Evolutionary conservation across 2,113 vertebrate genomes (phyloP).

Genomic region (Mirounga angustirostris): DNA sequence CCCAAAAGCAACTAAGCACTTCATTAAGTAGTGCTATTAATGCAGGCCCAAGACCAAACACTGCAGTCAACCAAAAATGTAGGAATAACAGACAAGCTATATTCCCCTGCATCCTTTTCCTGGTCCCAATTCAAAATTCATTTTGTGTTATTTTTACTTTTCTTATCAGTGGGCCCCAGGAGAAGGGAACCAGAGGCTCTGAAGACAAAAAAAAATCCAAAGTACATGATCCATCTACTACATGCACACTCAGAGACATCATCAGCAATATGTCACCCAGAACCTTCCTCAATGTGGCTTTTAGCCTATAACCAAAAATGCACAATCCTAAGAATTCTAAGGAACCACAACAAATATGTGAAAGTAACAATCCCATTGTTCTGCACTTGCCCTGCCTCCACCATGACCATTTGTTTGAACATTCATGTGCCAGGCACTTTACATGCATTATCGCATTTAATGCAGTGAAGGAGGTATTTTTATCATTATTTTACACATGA

Average conservation of each 20-base stretch:
- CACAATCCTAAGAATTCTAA: slow-evolving; percentile 38
- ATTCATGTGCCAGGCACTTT: not conserved
- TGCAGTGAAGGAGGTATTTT: not conserved
- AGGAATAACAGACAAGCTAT: not conserved
- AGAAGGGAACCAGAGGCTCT: not conserved
- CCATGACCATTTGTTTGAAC: not conserved
- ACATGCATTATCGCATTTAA: not conserved
- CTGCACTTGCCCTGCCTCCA: not conserved
- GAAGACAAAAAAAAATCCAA: not conserved
- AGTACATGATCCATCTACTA: not conserved
- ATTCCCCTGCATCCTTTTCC: not conserved
- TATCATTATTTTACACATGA: not conserved
- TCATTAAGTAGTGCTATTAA: not conserved
- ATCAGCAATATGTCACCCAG: not conserved
- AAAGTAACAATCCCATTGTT: not conserved
- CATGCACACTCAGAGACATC: not conserved
- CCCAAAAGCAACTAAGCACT: not conserved
- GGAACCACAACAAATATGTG: not conserved
- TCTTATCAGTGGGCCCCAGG: not conserved
- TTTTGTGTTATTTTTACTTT: slow-evolving; percentile 42
- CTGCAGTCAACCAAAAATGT: not conserved
- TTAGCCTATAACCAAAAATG: not conserved
- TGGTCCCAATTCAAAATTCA: slow-evolving; percentile 13
- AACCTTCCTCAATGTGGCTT: not conserved
- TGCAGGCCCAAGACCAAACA: not conserved